These are phyloP conservation scores for Gerosis bhagava DNA, from an alignment of 2,888 invertebrate species.

Conservation along the genomic window DNA sequence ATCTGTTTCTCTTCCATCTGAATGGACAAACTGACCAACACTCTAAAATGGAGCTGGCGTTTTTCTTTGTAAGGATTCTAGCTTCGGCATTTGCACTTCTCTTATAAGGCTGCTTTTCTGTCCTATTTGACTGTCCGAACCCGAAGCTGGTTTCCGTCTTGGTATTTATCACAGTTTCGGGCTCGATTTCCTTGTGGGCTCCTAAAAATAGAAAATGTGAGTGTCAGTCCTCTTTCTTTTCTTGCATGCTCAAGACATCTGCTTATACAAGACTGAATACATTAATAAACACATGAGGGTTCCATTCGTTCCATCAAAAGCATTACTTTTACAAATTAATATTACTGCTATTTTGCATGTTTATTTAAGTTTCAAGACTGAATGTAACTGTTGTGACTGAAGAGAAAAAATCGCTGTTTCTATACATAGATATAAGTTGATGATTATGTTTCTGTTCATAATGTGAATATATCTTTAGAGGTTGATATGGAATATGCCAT, in stretches of 20 bases:
- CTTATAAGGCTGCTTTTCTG: conserved; percentile 51
- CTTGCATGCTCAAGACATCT: not conserved
- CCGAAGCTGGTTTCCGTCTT: conserved; percentile 21
- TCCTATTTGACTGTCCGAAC: conserved; percentile 1
- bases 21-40: conserved; percentile 70
- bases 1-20: conserved; percentile 67
- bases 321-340: no score
- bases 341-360: no score
- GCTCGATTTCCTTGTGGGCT: conserved; percentile 46
- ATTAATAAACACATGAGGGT: no score
- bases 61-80: conserved; percentile 64
- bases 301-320: no score
- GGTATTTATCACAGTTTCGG: conserved; percentile 39
- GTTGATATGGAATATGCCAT: no score
- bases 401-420: no score
- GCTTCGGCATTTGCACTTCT: conserved; percentile 65
- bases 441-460: no score
- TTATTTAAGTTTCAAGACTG: no score
- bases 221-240: conserved; percentile 33
- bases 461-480: no score
- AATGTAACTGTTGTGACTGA: no score
- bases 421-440: no score
- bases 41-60: conserved; percentile 59
- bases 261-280: conserved; percentile 7
- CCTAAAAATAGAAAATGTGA: conserved; percentile 76